Conservation (phyloP, 2,113 vertebrate species). For the Corydoras sp. region DNA sequence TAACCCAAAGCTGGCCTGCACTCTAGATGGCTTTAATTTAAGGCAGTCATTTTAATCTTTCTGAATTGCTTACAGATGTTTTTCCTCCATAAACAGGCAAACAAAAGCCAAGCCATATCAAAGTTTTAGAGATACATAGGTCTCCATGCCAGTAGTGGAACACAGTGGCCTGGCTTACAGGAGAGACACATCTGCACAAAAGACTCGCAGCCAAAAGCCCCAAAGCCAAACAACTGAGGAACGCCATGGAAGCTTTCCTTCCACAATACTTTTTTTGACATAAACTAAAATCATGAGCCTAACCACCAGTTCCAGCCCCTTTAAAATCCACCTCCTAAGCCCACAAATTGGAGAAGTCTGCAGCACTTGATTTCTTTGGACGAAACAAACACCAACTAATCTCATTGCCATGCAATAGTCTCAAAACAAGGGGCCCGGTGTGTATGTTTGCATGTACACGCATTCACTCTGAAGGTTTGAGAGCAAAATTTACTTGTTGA, state of each 20-base stretch:
- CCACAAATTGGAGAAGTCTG: slow-evolving; percentile 5
- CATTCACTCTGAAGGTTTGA: too few relatives aligned
- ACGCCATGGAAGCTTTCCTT: slow-evolving; percentile 49
- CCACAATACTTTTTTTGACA: slow-evolving; percentile 27
- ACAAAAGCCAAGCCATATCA: slow-evolving; percentile 42
- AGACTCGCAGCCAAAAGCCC: slow-evolving; percentile 38
- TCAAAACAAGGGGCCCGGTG: too few relatives aligned
- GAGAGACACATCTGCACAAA: slow-evolving; percentile 50
- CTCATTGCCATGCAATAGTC: neutral
- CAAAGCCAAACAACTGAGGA: slow-evolving; percentile 43
- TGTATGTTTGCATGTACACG: too few relatives aligned
- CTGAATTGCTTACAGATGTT: slow-evolving; percentile 40
- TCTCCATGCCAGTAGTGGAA: slow-evolving; percentile 53
- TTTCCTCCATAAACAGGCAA: slow-evolving; percentile 48
- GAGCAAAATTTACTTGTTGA: too few relatives aligned
- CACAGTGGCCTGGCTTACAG: slow-evolving; percentile 52
- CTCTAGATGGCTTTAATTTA: slow-evolving; percentile 19
- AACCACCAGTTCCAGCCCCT: slow-evolving; percentile 20
- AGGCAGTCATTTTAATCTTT: slow-evolving; percentile 27
- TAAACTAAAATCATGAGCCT: slow-evolving; percentile 31
- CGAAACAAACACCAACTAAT: neutral
- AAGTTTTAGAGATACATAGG: slow-evolving; percentile 43
- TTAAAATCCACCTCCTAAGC: slow-evolving; percentile 15
- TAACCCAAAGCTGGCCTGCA: slow-evolving; percentile 10
- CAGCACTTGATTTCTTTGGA: neutral